Conservation (phyloP, 2,797 vertebrate genomes). For the Limnodromus scolopaceus region DNA sequence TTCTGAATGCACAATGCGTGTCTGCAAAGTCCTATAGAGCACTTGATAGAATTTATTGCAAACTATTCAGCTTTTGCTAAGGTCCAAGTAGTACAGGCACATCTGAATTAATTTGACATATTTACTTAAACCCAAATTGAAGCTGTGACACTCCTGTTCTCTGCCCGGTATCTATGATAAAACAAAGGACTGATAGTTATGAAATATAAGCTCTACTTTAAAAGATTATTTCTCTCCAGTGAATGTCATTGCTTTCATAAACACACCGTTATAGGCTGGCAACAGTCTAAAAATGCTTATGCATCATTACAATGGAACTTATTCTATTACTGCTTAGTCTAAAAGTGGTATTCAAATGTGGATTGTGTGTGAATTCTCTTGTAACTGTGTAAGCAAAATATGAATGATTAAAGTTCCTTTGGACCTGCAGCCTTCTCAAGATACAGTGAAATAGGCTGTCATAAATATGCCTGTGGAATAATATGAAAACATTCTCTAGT, state of each 20-base stretch:
- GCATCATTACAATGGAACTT: neutral
- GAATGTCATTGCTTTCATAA: neutral
- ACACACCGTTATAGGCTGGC: neutral
- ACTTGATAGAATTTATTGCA: neutral
- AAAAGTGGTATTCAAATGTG: neutral
- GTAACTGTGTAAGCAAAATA: neutral
- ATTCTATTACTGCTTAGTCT: neutral
- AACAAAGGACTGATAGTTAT: neutral
- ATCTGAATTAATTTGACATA: neutral
- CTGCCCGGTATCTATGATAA: neutral
- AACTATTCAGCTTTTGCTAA: neutral
- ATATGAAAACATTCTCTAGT: conserved; percentile 9
- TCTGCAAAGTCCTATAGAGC: neutral
- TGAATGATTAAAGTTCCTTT: neutral
- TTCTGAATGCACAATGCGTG: fast-evolving
- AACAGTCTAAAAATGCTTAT: neutral
- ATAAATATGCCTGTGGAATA: conserved; percentile 20
- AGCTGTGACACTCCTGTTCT: neutral
- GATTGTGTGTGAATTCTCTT: neutral
- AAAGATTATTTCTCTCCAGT: neutral
- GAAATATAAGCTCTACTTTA: neutral
- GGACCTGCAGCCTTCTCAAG: neutral
- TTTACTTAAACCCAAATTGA: neutral
- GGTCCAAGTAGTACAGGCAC: neutral
- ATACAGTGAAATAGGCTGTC: neutral